Base-by-base conservation (phyloP, 2,113 vertebrate genomes). In the Daphoenositta chrysoptera region DNA sequence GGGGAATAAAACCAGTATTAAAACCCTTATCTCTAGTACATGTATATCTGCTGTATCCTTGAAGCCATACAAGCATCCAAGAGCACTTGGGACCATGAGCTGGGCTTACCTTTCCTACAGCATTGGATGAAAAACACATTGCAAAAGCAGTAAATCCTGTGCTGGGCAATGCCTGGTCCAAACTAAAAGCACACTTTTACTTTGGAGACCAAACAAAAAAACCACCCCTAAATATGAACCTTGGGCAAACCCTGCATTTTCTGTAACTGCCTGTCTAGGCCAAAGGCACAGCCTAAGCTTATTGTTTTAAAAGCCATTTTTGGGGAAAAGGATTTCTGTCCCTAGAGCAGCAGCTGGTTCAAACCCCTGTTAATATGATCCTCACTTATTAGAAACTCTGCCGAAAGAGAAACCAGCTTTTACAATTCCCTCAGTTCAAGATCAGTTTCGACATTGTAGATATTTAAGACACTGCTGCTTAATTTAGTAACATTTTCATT, bases 381-480 rank as follows among this genome's bases (percentile, higher is more conserved):
- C 81, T 90, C 71, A 88, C 87, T 95, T 95, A 83, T 90, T 78
- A 95, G 93, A 95, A 83, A 93, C 70, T 72, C 72, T 87, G 93
- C 72, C 0, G 27, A 93, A 94, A 93, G 48, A 87, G 56, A 89
- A 90, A 42, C 45, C 45, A 57, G 94, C 92, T 94, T 91, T 96
- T 94, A 84, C 92, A 97, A 97, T 95, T 96, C 96, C 96, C 95
- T 84, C 64, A 69, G 87, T 92, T 95, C 92, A 80, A 63, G 93
- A 95, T 97, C 94, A 87, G 20, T 95, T 95, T 96, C 93, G 5
- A 47, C 54, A 50, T 0, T 64, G 87, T 2, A 94, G 93, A 94
- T 94, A 96, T 90, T 95, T 91, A 91, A 97, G 93, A 92, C 89
- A n/a, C 66, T 68, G 68, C 60, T 81, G 87, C 84, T 95, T 95